These are phyloP conservation scores for Geococcyx californianus DNA, from an alignment of 2,113 vertebrate species.

Conservation along the genomic window DNA sequence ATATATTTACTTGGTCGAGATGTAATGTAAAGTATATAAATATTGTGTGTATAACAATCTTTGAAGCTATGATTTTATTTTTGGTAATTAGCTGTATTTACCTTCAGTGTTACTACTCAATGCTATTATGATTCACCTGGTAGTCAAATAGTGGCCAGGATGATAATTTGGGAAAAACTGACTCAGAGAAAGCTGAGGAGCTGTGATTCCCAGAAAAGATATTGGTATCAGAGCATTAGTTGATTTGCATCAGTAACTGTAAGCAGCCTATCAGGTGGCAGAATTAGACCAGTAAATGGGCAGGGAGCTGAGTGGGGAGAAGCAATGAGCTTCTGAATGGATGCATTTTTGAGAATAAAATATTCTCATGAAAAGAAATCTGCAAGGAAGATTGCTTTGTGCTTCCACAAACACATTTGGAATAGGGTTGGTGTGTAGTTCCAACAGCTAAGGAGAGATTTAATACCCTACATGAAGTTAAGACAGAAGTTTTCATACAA, in stretches of 20 bases:
- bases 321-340: not conserved
- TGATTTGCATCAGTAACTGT: not conserved
- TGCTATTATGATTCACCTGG: not conserved
- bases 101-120: not conserved
- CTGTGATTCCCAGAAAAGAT: not conserved
- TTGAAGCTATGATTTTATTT: slow-evolving; percentile 27
- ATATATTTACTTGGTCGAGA: not conserved
- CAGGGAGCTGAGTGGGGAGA: not conserved
- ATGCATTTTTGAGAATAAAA: not conserved
- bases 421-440: not conserved
- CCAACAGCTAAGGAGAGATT: not conserved
- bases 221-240: not conserved
- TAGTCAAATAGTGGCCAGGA: not conserved
- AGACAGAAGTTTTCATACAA: not conserved
- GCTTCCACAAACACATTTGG: not conserved
- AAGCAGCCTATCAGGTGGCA: not conserved
- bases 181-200: not conserved
- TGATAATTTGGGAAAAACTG: not conserved
- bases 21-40: not conserved
- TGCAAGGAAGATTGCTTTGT: not conserved
- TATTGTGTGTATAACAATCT: not conserved
- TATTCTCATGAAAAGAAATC: not conserved
- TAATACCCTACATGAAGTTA: not conserved
- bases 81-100: not conserved
- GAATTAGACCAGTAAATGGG: not conserved